Evolutionary conservation across 2,113 vertebrate genomes (phyloP).

Genomic region (Mystacornis crossleyi): DNA sequence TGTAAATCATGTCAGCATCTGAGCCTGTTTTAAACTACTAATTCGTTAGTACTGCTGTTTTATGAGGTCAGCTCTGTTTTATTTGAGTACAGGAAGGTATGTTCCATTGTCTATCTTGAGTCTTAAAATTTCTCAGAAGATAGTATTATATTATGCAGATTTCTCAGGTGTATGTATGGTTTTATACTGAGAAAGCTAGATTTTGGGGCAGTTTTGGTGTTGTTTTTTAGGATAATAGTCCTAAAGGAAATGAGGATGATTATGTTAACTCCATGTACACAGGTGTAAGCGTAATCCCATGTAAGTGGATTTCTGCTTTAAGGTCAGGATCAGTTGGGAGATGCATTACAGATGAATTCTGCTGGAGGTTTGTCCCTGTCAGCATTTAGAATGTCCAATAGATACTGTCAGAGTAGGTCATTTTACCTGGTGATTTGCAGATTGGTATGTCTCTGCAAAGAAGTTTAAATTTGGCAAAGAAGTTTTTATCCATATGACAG

Average conservation of each 20-base stretch:
- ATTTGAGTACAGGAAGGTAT: background rate
- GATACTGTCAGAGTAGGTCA: background rate
- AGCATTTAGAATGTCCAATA: background rate
- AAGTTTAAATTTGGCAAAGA: background rate
- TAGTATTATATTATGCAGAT: background rate
- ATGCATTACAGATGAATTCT: background rate
- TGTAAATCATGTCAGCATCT: slow-evolving; percentile 48
- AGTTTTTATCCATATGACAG: background rate
- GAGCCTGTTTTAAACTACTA: background rate
- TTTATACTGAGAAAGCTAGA: background rate
- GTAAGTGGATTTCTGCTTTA: background rate
- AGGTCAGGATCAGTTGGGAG: background rate
- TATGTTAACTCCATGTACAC: background rate
- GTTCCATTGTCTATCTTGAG: background rate
- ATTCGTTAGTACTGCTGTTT: background rate
- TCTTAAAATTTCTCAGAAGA: background rate
- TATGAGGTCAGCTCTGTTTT: slow-evolving; percentile 15
- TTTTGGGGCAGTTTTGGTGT: background rate
- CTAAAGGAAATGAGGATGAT: background rate
- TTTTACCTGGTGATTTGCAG: background rate
- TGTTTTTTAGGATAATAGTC: background rate
- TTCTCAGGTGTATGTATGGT: background rate
- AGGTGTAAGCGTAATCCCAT: background rate
- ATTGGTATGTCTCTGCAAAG: background rate
- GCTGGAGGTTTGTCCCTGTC: background rate